These are phyloP conservation scores for Pachypeltis micranthus DNA, from an alignment of 1,140 invertebrate genomes.

Conservation along the genomic window DNA sequence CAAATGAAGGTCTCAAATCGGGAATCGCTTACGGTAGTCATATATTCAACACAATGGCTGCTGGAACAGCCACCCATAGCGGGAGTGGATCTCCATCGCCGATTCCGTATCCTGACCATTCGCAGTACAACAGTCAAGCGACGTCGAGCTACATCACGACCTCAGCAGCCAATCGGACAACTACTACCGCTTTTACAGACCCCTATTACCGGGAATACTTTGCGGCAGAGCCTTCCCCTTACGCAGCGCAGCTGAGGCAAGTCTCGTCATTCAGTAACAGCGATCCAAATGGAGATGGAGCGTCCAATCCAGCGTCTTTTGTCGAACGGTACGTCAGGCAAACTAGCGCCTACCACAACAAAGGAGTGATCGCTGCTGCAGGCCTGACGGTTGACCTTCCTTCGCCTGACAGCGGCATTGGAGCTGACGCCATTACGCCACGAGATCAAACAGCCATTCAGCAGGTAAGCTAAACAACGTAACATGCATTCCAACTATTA, in stretches of 20 bases:
- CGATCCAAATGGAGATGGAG: slow-evolving; percentile 20
- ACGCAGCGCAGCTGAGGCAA: slow-evolving; percentile 41
- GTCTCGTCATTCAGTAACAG: slow-evolving; percentile 35
- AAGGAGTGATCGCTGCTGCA: slow-evolving; percentile 41
- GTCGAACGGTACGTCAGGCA: slow-evolving; percentile 46
- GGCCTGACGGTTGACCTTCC: slow-evolving; percentile 81
- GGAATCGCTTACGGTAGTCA: slow-evolving; percentile 35
- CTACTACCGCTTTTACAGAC: slow-evolving; percentile 33
- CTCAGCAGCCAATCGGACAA: slow-evolving; percentile 25
- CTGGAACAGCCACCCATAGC: slow-evolving; percentile 30
- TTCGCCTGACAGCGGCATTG: slow-evolving; percentile 82
- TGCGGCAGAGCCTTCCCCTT: slow-evolving; percentile 37
- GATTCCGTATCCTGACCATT: slow-evolving; percentile 41
- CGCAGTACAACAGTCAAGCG: slow-evolving; percentile 42
- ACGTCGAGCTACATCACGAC: slow-evolving; percentile 34
- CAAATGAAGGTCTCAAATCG: slow-evolving; percentile 39
- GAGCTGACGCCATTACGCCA: slow-evolving; percentile 79
- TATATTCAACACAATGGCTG: slow-evolving; percentile 36
- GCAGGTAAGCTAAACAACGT: slow-evolving; percentile 51
- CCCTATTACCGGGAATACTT: slow-evolving; percentile 35
- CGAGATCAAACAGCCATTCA: slow-evolving; percentile 74
- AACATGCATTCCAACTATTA: too few relatives aligned
- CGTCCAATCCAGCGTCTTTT: slow-evolving; percentile 37
- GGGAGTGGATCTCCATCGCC: slow-evolving; percentile 40
- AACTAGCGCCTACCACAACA: slow-evolving; percentile 39